These are phyloP conservation scores for Trypoxylon attenuatum DNA, from an alignment of 2,888 invertebrate genomes.

Conservation along the genomic window DNA sequence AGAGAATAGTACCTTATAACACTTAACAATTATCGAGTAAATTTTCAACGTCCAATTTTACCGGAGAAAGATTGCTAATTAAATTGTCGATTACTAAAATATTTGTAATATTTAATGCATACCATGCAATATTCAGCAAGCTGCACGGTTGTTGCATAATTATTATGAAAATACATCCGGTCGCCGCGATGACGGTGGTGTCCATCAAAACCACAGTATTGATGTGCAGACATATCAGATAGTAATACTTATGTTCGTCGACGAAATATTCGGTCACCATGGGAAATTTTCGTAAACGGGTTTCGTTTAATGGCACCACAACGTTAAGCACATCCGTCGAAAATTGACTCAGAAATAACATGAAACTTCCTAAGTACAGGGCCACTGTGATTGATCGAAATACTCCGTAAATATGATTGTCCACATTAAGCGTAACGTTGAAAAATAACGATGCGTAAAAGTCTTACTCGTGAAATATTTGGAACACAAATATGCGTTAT, in stretches of 20 bases:
- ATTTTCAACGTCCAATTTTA: too few relatives aligned
- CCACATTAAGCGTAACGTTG: too few relatives aligned
- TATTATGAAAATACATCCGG: not conserved
- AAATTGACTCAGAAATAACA: not conserved
- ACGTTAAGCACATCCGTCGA: not conserved
- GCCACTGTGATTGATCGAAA: too few relatives aligned
- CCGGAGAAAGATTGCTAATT: too few relatives aligned
- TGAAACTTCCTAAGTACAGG: not conserved
- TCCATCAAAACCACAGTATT: not conserved
- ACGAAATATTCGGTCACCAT: not conserved
- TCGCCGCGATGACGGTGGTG: not conserved
- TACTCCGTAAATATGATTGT: too few relatives aligned
- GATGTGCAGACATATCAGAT: not conserved
- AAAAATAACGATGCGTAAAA: not conserved
- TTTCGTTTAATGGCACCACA: constrained; percentile 9
- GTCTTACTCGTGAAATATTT: not conserved
- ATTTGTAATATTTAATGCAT: not conserved
- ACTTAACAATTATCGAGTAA: too few relatives aligned
- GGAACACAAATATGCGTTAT: not conserved
- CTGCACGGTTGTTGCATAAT: not conserved
- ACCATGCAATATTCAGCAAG: not conserved
- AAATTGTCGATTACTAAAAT: too few relatives aligned
- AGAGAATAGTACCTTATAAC: too few relatives aligned
- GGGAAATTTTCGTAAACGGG: constrained; percentile 2
- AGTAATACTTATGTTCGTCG: not conserved